Evolutionary conservation across 2,797 vertebrate genomes (phyloP), one percentile per base, ranked within the genome.

Genomic region (Cygnus olor): DNA sequence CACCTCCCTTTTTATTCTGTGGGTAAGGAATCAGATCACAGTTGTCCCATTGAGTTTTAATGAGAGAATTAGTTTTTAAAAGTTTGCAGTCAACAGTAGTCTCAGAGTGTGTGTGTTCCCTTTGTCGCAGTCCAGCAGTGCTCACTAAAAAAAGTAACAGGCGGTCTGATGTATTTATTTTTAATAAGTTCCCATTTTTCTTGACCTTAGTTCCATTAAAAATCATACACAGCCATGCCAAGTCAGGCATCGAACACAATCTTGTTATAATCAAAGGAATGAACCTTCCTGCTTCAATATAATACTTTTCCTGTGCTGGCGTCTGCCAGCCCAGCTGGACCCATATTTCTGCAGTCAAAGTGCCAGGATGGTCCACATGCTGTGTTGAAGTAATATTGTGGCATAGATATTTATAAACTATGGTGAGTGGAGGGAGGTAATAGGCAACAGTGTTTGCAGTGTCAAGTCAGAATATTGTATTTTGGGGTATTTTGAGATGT

Each of bases 121-220:
- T 81, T 85, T 40, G 49, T 91, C 20, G 3, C n/a, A 38, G 10
- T 34, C 36, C n/a, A 6, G 19, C 49, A 4, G 0, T 45, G n/a
- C 78, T 56, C 7, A 1, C n/a, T 36, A 22, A 18, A 57, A 24
- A 66, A 84, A 68, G 22, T 18, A 60, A 56, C 17, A 58, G 44
- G 42, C 5, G 2, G 15, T 57, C 68, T 65, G 69, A 66, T 66
- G 34, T 57, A 66, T 73, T 77, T 93, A 20, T 71, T 91, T 77
- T 89, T 69, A 78, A 45, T 72, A 88, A 69, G 22, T n/a, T 82
- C 40, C 53, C 11, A 15, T 86, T 54, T 68, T 85, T 85, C 61
- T 82, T 88, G 85, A 88, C 80, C 83, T 85, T 56, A 61, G 44
- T 32, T 69, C 42, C 34, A 42, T 80, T 68, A 81, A 69, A 93